Conservation (phyloP, 2,797 vertebrate species). For the Sebastes trivittatus region DNA sequence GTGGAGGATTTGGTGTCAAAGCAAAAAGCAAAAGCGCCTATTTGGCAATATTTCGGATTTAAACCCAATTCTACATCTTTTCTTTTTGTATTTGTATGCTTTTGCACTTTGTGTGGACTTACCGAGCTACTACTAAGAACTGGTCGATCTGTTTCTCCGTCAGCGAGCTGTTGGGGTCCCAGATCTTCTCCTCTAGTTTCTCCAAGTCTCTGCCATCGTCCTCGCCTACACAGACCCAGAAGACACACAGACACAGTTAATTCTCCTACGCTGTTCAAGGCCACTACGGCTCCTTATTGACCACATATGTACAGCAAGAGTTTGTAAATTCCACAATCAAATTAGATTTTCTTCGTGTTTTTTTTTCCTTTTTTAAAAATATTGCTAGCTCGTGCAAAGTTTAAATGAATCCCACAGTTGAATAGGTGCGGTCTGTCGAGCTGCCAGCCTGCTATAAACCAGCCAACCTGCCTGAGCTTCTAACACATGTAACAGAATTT, state of each 20-base stretch:
- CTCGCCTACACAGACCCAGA: slow-evolving; percentile 81
- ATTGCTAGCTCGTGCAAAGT: neutral
- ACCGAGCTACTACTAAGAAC: slow-evolving; percentile 98
- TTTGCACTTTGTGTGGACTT: slow-evolving; percentile 59
- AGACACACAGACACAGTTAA: slow-evolving; percentile 14
- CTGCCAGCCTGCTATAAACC: slow-evolving; percentile 30
- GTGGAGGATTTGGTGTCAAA: no score
- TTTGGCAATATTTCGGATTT: no score
- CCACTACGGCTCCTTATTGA: neutral
- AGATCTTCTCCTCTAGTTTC: slow-evolving; percentile 95
- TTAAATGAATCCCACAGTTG: slow-evolving; percentile 44
- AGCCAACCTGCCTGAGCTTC: slow-evolving; percentile 23
- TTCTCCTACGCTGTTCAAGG: neutral
- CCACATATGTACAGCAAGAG: neutral
- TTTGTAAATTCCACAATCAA: neutral
- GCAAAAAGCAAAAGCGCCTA: no score
- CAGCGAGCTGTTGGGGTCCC: slow-evolving; percentile 91
- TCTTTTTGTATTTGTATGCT: neutral
- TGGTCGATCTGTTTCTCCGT: slow-evolving; percentile 98
- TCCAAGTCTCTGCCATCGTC: slow-evolving; percentile 92
- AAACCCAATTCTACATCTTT: no score
- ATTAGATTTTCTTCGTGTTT: neutral
- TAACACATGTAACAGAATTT: slow-evolving; percentile 48
- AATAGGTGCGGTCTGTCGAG: slow-evolving; percentile 30
- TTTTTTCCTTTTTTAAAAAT: neutral